Evolutionary conservation across 2,797 vertebrate genomes (phyloP), one percentile per base, ranked within the genome.

Genomic region (Smutsia gigantea): DNA sequence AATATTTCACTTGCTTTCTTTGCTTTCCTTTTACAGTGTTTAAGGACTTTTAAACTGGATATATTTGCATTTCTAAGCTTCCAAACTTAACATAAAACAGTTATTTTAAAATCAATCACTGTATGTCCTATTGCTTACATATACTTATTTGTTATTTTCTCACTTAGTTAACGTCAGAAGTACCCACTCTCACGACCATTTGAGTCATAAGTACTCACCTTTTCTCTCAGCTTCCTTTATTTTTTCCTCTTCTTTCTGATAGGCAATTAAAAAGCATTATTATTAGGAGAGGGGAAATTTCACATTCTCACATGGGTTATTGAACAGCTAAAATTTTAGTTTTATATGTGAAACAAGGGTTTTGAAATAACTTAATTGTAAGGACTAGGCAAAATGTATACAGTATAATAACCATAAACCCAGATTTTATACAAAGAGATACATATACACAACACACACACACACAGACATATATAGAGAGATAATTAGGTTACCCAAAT

Each of bases 281-380:
- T 95, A 12, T 79, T 93, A 97, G 0, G 96, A 89, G 96, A 97
- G 42, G 21, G 83, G 46, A 97, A 97, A 94, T 97, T 98, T 98
- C 79, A 94, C 49, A 93, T 96, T 77, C 57, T 95, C 79, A 88
- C 29, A 97, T 57, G 94, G 51, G 79, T 97, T 95, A 96, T 97
- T 98, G 96, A 97, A 84, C 82, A 96, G 31, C 75, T 98, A 97
- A 95, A 39, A 83, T 51, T 95, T 51, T 97, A 83, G 89, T 92
- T 96, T 98, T 98, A 96, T 96, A 71, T 95, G 92, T 95, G 66
- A 97, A 98, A 89, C 85, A 94, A 78, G 51, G 15, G 94, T 97
- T 98, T 91, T 49, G 25, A 98, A 98, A 97, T 96, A 96, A 97
- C 63, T 96, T 98, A 97, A 96, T 97, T 97, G 29, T 77, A 27